Base-by-base conservation (phyloP, 53 echinoderm and acorn worm genomes). In the Holothuria scabra region DNA sequence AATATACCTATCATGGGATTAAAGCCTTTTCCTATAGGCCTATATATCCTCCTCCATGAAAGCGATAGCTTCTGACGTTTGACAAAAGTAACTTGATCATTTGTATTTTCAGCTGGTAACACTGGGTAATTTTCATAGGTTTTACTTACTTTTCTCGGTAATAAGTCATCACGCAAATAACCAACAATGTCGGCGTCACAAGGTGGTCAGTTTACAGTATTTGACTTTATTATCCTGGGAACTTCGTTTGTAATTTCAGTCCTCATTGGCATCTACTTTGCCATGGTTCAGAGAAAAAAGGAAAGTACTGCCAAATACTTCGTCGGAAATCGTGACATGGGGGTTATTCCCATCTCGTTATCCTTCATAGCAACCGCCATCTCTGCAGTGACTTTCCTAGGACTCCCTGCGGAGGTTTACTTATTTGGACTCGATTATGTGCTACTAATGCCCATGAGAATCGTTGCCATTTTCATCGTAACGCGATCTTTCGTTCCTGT, bases 261-360 rank as follows among this genome's bases (percentile, higher is more conserved):
- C 21, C 11, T 78, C 56, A 78, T 78, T 14, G 78, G 78, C 14
- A 31, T 78, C 25, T 78, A 78, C 78, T 78, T 78, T 56, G 58
- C 59, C 10, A 6, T 56, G 29, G 25, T 55, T 8, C 28, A 52
- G 32, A 56, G 78, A 21, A 78, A 57, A 20, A 28, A 57, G 32
- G 56, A 58, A 32, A 78, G 11, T 56, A 24, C 19, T 9, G 58
- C 57, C 26, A 78, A 56, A 12, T 78, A 78, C 48, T 78, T 78
- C 26, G 23, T 78, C 2, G 78, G 78, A 5, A 52, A 78, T 32
- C 78, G 78, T 14, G 25, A 78, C 32, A 78, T 78, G 78, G 58
- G 58, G 7, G 33, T 78, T 16, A 23, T 78, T 0, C 78, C 78
- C 2, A 58, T 78, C 25, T 46, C 78, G 6, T 32, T 78, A 12